A percentile compares a stretch with the other conserved stretches of the same genome.
These are phyloP conservation scores for Onychostruthus taczanowskii DNA, from an alignment of 2,113 vertebrate genomes.

Conservation along the genomic window DNA sequence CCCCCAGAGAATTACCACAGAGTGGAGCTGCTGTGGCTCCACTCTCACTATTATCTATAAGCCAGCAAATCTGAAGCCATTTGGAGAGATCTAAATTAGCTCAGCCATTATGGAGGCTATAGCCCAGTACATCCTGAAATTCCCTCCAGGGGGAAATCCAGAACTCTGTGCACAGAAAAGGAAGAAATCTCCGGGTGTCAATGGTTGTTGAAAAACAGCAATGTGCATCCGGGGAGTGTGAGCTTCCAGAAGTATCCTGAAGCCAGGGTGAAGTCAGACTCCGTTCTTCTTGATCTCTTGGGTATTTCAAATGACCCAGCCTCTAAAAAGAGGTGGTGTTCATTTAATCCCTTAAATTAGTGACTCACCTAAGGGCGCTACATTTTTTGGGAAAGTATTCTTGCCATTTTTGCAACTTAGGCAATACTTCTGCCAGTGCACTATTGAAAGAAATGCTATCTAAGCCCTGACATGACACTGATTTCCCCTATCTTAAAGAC, in stretches of 20 bases:
- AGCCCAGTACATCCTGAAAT: neutral
- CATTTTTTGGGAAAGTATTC: neutral
- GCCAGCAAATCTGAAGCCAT: neutral
- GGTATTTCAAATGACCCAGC: neutral
- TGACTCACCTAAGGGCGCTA: accelerated
- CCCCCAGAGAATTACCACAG: neutral
- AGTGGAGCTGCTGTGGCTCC: neutral
- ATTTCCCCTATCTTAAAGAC: neutral
- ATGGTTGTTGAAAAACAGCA: neutral
- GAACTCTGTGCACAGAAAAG: neutral
- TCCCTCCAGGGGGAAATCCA: neutral
- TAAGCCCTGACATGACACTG: neutral
- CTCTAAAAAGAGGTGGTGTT: neutral
- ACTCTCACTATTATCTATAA: neutral
- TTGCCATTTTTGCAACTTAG: neutral
- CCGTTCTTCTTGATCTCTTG: neutral
- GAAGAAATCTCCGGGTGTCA: neutral
- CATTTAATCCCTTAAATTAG: neutral
- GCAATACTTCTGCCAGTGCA: neutral
- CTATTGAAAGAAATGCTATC: neutral
- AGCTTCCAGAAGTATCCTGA: neutral
- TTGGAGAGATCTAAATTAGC: neutral
- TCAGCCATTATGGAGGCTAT: neutral
- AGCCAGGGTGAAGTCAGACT: neutral
- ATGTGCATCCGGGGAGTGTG: neutral